Evolutionary conservation across 2,797 vertebrate genomes (phyloP), one percentile per base, ranked within the genome.

Genomic region (Thamnophis elegans): DNA sequence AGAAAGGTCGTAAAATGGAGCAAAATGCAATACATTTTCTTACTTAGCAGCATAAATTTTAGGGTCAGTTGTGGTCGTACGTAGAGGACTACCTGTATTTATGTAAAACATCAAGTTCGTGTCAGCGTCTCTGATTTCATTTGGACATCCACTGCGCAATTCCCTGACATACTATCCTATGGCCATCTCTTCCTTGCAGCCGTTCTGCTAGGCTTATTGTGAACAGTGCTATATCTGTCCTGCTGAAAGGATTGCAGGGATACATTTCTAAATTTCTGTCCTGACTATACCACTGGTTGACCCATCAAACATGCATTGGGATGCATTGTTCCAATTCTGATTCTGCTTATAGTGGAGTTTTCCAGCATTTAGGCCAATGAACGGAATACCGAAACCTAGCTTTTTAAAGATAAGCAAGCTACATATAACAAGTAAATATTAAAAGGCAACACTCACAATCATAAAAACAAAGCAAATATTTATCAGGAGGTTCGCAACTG

Each of bases 401-500:
- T 78, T 32, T n/a, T 91, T 85, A 53, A n/a, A 25, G 20, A 16
- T 16, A 86, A 1, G 16, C 28, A 28, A 68, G 22, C 5, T 55
- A 28, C 47, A 62, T 20, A 32, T 11, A 87, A 60, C 47, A 55
- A 26, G 18, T 53, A 26, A 87, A 32, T 36, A 53, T 58, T n/a
- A 5, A 26, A 28, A 54, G 42, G 90, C 62, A 32, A 55, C 13
- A 97, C 98, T 98, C 95, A 98, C 98, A 98, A 98, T 98, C 99
- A 99, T 99, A 93, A 99, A 98, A 91, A 98, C 97, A 54, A 99
- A 98, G 85, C 94, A 94, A 91, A 98, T 97, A 89, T 98, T 98
- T 97, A 98, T 97, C 91, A 98, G 96, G 95, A 99, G 97, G 92
- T 98, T 98, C 93, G 98, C 98, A n/a, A 98, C 82, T 0, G 98